Percentiles rank a stretch among this genome's conserved stretches.
phyloP scores from a whole-genome alignment of 2,113 vertebrate species.

The Pseudorectes ferrugineus region DNA sequence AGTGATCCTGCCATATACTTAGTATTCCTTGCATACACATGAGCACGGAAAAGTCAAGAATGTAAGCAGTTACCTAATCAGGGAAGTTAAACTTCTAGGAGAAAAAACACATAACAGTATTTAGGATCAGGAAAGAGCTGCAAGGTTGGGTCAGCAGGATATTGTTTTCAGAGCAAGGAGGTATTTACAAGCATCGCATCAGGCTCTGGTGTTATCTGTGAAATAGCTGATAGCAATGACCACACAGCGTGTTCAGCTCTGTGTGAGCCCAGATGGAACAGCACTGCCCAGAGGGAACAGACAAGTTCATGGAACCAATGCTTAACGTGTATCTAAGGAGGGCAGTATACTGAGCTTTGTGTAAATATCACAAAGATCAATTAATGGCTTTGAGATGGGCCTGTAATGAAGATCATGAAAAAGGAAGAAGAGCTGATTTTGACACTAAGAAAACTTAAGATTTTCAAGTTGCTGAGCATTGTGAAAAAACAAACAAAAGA shows the following conservation, averaged over 20 bases:
- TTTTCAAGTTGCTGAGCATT: background rate
- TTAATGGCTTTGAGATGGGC: background rate
- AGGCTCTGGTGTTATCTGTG: background rate
- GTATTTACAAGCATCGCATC: background rate
- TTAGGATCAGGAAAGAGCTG: background rate
- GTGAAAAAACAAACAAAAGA: background rate
- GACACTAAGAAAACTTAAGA: background rate
- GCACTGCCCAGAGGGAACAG: background rate
- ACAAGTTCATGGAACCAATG: background rate
- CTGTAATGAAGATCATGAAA: background rate
- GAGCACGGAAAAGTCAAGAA: background rate
- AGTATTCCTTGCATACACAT: background rate
- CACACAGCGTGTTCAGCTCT: background rate
- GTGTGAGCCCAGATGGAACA: background rate
- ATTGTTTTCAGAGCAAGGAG: background rate
- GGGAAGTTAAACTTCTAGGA: background rate
- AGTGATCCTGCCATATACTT: background rate
- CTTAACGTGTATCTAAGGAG: background rate
- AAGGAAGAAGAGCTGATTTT: background rate
- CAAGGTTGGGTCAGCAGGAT: background rate
- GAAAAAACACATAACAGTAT: background rate
- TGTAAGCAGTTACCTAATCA: background rate
- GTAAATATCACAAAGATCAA: slow-evolving; percentile 31
- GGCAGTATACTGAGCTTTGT: background rate
- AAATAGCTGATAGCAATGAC: background rate